Evolutionary conservation across 2,888 invertebrate species (phyloP).

Genomic region (Scotopteryx bipunctaria): DNA sequence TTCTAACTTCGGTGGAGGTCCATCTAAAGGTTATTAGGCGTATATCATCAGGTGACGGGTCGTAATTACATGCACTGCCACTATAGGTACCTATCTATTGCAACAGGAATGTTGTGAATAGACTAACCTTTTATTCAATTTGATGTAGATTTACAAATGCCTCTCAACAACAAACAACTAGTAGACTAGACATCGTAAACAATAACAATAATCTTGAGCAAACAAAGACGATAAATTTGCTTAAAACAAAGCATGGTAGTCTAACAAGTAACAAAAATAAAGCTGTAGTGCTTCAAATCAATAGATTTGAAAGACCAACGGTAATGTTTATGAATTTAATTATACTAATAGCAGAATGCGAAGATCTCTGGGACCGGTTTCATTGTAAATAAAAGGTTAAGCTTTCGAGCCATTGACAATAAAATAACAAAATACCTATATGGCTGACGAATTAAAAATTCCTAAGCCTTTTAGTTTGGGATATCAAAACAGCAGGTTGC

Average conservation of each 20-base stretch:
- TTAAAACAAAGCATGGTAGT: slow-evolving; percentile 27
- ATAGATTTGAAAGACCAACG: slow-evolving; percentile 10
- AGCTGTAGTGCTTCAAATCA: slow-evolving; percentile 1
- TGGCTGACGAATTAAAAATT: neutral
- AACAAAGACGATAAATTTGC: slow-evolving; percentile 11
- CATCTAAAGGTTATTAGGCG: slow-evolving; percentile 6
- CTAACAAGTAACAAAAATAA: slow-evolving; percentile 14
- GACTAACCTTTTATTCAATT: slow-evolving; percentile 22
- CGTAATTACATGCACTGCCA: slow-evolving; percentile 28
- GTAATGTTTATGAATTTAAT: slow-evolving; percentile 25
- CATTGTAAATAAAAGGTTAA: slow-evolving; percentile 17
- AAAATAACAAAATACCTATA: slow-evolving; percentile 1
- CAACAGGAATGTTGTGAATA: slow-evolving; percentile 7
- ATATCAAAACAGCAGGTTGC: slow-evolving; percentile 22
- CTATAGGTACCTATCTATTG: slow-evolving; percentile 25
- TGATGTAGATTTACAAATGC: slow-evolving; percentile 17
- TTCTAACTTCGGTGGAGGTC: slow-evolving; percentile 33
- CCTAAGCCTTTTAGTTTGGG: slow-evolving; percentile 10
- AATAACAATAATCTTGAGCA: slow-evolving; percentile 24
- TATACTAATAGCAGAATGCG: slow-evolving; percentile 21
- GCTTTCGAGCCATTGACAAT: slow-evolving; percentile 15
- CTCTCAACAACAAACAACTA: slow-evolving; percentile 11
- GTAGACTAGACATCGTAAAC: slow-evolving; percentile 10
- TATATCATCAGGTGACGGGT: slow-evolving; percentile 34
- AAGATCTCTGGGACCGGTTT: slow-evolving; percentile 24